Conservation (phyloP, 2,888 invertebrate species). For the Psylliodes chrysocephalus region DNA sequence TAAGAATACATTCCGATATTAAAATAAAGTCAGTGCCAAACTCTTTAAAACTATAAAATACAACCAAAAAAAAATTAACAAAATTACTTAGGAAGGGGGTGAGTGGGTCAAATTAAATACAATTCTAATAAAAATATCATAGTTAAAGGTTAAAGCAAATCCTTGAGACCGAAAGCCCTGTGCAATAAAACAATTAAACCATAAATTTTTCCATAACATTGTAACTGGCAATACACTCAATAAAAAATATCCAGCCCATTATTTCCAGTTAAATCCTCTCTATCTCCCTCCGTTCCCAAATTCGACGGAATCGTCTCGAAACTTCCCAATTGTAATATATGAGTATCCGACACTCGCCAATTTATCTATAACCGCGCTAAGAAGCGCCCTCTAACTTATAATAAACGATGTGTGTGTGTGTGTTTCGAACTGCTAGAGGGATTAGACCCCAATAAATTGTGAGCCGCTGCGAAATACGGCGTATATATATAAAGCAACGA, state of each 20-base stretch:
- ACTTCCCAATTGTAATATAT: slow-evolving; percentile 29
- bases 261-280: slow-evolving; percentile 18
- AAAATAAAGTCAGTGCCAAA: too few relatives aligned
- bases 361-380: slow-evolving; percentile 34
- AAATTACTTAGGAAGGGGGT: too few relatives aligned
- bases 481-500: slow-evolving; percentile 9
- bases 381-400: slow-evolving; percentile 29
- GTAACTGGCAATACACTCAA: too few relatives aligned
- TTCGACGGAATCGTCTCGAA: slow-evolving; percentile 9
- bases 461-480: slow-evolving; percentile 19
- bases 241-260: slow-evolving; percentile 15
- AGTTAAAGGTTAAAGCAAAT: too few relatives aligned
- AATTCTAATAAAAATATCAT: too few relatives aligned
- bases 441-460: slow-evolving; percentile 33
- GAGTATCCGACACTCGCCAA: slow-evolving; percentile 23
- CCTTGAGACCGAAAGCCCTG: too few relatives aligned
- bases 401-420: slow-evolving; percentile 28
- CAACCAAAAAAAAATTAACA: too few relatives aligned
- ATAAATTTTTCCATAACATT: too few relatives aligned
- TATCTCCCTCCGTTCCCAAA: not conserved
- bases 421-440: slow-evolving; percentile 31
- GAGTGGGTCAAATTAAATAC: too few relatives aligned
- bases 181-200: too few relatives aligned
- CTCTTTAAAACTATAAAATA: too few relatives aligned
- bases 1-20: too few relatives aligned